Conservation (phyloP, 2,113 vertebrate genomes). For the Microcebus murinus region DNA sequence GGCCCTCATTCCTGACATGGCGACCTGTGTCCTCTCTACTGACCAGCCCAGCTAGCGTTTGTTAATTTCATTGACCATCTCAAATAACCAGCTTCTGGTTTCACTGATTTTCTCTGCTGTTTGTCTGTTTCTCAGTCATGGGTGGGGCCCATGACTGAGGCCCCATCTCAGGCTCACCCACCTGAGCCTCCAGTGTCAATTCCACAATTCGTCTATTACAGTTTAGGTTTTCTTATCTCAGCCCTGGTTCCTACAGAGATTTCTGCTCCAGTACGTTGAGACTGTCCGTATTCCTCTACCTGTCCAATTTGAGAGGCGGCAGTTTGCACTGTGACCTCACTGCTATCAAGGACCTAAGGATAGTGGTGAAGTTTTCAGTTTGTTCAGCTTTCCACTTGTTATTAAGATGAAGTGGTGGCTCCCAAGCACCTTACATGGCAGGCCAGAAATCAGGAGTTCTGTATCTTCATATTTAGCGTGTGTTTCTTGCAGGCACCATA, state of each 20-base stretch:
- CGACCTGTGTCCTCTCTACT: fast-evolving
- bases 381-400: not conserved
- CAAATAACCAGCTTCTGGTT: not conserved
- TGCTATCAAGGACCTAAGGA: not conserved
- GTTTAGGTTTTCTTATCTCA: not conserved
- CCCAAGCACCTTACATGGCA: not conserved
- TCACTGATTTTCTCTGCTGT: not conserved
- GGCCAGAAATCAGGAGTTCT: not conserved
- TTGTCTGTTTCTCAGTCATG: too few species aligned
- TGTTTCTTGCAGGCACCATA: not conserved
- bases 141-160: not conserved
- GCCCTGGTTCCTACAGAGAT: not conserved
- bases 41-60: too few species aligned
- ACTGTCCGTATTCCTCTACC: not conserved
- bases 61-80: fast-evolving
- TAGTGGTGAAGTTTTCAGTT: not conserved
- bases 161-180: not conserved
- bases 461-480: not conserved
- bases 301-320: not conserved
- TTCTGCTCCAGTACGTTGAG: not conserved
- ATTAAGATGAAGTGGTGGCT: not conserved
- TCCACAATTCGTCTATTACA: not conserved
- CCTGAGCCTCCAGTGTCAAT: not conserved
- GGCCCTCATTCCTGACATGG: fast-evolving
- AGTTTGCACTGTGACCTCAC: not conserved